These are phyloP conservation scores for Andrena camellia DNA, from an alignment of 2,888 invertebrate species.

Conservation along the genomic window DNA sequence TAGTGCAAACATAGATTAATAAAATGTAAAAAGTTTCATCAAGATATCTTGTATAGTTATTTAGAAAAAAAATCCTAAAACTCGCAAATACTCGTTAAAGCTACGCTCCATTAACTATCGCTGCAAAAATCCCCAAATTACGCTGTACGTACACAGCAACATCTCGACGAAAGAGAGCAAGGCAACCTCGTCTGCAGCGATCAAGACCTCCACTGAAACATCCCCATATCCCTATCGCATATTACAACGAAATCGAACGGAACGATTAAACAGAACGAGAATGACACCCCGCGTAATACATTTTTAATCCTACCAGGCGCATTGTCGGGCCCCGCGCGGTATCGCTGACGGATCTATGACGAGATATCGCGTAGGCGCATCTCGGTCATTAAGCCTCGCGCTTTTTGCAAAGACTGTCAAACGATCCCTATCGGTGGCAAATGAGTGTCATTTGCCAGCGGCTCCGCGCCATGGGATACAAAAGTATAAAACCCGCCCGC, in stretches of 20 bases:
- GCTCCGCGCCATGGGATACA: constrained; percentile 52
- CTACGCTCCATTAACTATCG: too few relatives aligned
- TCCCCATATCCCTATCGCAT: constrained; percentile 18
- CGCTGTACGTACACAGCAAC: too few relatives aligned
- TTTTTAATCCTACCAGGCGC: constrained; percentile 80
- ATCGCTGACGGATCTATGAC: constrained; percentile 83
- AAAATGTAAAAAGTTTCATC: too few relatives aligned
- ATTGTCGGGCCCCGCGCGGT: constrained; percentile 73
- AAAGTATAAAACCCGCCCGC: constrained; percentile 32
- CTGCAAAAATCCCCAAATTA: too few relatives aligned
- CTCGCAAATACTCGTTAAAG: too few relatives aligned
- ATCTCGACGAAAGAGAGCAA: too few relatives aligned
- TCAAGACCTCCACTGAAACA: background rate
- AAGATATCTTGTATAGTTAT: too few relatives aligned
- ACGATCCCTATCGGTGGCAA: constrained; percentile 81
- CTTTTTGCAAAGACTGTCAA: constrained; percentile 77
- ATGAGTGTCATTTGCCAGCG: constrained; percentile 80
- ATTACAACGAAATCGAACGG: constrained; percentile 25
- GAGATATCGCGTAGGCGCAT: constrained; percentile 82
- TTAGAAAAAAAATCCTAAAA: too few relatives aligned
- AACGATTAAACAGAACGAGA: constrained; percentile 66
- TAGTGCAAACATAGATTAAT: too few relatives aligned
- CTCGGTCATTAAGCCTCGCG: constrained; percentile 82
- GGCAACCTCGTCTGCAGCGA: background rate
- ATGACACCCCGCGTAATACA: constrained; percentile 81